Conservation (phyloP, 2,113 vertebrate species). For the Rhea americana region DNA sequence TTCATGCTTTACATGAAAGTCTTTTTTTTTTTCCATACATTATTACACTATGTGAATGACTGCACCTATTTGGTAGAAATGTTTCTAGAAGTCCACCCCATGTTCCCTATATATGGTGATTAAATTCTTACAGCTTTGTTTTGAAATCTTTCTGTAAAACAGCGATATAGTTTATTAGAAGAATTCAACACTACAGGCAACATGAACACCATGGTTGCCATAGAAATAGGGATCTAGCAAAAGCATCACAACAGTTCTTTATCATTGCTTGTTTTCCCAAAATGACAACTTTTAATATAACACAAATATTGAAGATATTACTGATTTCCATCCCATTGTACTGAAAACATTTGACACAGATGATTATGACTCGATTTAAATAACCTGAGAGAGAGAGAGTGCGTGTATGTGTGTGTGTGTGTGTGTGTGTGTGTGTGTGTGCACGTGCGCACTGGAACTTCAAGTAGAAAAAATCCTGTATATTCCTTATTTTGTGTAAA, state of each 20-base stretch:
- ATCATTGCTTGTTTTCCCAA: slow-evolving; percentile 52
- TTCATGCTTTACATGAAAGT: not conserved
- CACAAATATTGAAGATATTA: slow-evolving; percentile 9
- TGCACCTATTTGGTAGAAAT: accelerated
- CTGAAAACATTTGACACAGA: slow-evolving; percentile 49
- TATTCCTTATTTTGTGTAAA: not conserved
- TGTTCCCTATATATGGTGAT: not conserved
- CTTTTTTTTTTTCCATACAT: not conserved
- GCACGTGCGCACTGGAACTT: too few relatives aligned
- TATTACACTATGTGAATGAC: not conserved
- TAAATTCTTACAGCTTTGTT: slow-evolving; percentile 22
- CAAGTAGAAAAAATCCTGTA: not conserved
- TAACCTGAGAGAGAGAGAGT: not conserved
- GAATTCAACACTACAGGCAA: not conserved
- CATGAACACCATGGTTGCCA: slow-evolving; percentile 8
- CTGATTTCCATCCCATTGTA: slow-evolving; percentile 5
- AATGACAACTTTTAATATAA: slow-evolving; percentile 60
- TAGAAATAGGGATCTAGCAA: slow-evolving; percentile 53
- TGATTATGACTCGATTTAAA: slow-evolving; percentile 50
- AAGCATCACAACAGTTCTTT: slow-evolving; percentile 21
- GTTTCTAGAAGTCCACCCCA: not conserved
- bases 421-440: too few relatives aligned
- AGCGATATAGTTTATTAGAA: slow-evolving; percentile 17
- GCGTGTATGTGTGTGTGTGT: too few relatives aligned
- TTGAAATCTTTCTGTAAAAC: not conserved